Percentiles rank a stretch among this genome's conserved stretches.
phyloP scores from a whole-genome alignment of 2,888 invertebrate genomes.

The Neuroscelio doddi region DNA sequence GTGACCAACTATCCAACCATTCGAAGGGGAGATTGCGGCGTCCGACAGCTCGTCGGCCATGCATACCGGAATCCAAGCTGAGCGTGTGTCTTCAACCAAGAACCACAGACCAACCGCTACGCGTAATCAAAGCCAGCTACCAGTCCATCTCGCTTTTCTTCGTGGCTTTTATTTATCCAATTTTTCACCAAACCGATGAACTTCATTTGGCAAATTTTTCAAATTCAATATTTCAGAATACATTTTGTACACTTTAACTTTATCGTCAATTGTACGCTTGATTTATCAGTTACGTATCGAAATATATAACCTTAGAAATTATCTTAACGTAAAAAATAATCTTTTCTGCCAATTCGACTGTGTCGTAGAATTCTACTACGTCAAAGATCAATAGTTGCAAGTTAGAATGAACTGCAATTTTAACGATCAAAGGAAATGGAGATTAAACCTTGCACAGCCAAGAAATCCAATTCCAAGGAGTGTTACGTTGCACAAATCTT shows the following conservation, averaged over 20 bases:
- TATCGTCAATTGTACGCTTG: no score
- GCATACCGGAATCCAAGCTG: constrained; percentile 57
- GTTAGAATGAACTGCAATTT: constrained; percentile 69
- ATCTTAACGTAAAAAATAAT: constrained; percentile 22
- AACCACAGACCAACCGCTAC: constrained; percentile 56
- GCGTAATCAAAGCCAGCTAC: constrained; percentile 56
- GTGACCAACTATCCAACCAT: constrained; percentile 63
- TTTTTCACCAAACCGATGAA: no score
- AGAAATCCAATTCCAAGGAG: constrained; percentile 61
- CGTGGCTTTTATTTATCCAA: not conserved
- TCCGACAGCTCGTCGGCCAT: constrained; percentile 61
- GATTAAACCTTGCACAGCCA: constrained; percentile 59
- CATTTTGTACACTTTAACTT: no score
- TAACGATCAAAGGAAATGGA: constrained; percentile 63
- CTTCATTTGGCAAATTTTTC: no score
- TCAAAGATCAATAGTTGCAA: constrained; percentile 63
- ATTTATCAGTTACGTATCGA: no score
- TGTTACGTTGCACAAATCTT: constrained; percentile 66
- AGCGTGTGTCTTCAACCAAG: constrained; percentile 47
- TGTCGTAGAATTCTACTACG: constrained; percentile 31
- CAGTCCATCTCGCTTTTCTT: constrained; percentile 29
- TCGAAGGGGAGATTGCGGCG: constrained; percentile 66
- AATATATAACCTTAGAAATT: no score
- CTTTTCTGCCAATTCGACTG: constrained; percentile 19
- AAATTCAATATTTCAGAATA: no score